These are phyloP conservation scores for Tetragnatha montana DNA, from an alignment of 2,888 invertebrate genomes.

Conservation along the genomic window DNA sequence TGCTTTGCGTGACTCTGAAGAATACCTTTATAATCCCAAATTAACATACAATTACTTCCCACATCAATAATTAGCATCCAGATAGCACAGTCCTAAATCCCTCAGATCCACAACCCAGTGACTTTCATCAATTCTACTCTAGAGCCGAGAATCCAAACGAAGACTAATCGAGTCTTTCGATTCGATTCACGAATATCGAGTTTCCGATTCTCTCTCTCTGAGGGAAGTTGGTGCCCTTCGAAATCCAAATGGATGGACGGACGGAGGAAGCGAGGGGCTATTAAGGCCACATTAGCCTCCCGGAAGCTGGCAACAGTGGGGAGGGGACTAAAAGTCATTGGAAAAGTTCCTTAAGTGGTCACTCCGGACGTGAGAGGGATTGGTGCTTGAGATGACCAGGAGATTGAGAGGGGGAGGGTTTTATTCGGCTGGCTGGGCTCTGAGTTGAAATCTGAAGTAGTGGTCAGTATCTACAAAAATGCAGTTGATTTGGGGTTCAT, in stretches of 20 bases:
- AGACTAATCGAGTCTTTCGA: neutral
- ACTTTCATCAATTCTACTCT: neutral
- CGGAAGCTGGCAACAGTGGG: neutral
- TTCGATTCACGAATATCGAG: neutral
- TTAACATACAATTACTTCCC: too few species aligned
- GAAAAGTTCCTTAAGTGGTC: constrained; percentile 10
- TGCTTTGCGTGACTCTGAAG: too few species aligned
- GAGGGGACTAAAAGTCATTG: constrained; percentile 8
- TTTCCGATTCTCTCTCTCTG: neutral
- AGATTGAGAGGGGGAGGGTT: neutral
- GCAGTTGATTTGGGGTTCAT: too few species aligned
- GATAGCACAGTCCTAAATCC: neutral
- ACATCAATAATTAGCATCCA: neutral
- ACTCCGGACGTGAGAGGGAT: neutral
- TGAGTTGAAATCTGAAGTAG: neutral
- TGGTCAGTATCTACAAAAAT: too few species aligned
- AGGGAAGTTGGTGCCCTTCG: neutral
- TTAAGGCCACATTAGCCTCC: constrained; percentile 16
- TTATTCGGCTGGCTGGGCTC: neutral
- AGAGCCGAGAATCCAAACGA: neutral
- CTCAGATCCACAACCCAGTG: neutral
- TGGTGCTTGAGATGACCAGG: neutral
- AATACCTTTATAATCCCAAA: too few species aligned
- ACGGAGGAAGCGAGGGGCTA: neutral
- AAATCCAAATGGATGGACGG: constrained; percentile 15